A percentile compares a stretch with the other conserved stretches of the same genome.
These are phyloP conservation scores for Gymnodraco acuticeps DNA, from an alignment of 2,797 vertebrate species.

Conservation along the genomic window DNA sequence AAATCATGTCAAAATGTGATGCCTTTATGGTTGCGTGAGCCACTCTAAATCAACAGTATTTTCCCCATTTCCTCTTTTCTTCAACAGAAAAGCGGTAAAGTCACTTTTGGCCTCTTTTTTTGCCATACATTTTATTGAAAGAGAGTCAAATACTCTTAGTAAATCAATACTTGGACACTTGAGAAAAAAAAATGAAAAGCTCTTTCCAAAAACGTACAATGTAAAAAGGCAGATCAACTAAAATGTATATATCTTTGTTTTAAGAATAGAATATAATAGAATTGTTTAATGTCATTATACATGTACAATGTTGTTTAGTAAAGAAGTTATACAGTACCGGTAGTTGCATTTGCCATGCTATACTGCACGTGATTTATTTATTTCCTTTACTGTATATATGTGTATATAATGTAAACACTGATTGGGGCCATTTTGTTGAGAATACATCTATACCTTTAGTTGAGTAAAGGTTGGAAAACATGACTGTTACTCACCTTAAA, in stretches of 20 bases:
- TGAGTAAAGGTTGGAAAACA: not conserved
- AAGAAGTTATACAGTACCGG: not conserved
- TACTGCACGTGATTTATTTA: not conserved
- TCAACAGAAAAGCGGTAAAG: not conserved
- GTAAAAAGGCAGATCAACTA: accelerated
- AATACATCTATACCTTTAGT: not conserved
- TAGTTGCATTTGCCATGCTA: not conserved
- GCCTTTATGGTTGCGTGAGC: slow-evolving; percentile 17
- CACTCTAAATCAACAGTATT: slow-evolving; percentile 17
- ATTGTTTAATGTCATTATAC: too few species aligned
- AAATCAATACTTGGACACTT: not conserved
- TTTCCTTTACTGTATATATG: too few species aligned
- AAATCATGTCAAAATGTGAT: slow-evolving; percentile 41
- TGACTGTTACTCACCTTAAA: not conserved
- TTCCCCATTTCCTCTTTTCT: not conserved
- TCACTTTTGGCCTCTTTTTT: not conserved
- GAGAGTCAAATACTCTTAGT: not conserved
- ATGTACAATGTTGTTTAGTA: too few species aligned
- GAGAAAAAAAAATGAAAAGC: not conserved
- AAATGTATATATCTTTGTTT: not conserved
- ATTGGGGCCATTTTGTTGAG: not conserved
- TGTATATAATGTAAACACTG: too few species aligned
- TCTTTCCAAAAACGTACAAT: not conserved
- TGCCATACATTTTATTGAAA: not conserved
- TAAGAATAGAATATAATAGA: not conserved